Conservation (phyloP, 2,797 vertebrate species). For the Vultur gryphus region DNA sequence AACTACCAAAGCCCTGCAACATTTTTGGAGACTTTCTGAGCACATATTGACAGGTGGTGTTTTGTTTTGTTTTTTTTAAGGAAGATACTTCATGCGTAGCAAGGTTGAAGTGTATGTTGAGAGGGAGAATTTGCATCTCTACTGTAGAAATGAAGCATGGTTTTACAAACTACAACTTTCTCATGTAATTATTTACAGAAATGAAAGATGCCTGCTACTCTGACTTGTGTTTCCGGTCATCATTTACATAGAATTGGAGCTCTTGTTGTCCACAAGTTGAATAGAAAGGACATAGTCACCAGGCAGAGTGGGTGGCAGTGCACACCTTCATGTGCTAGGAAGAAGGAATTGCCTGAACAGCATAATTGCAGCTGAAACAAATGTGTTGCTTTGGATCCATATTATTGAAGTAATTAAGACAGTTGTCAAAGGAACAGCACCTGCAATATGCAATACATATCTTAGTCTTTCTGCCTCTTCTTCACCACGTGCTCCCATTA, state of each 20-base stretch:
- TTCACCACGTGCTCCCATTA: background rate
- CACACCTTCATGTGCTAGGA: background rate
- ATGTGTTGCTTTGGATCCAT: background rate
- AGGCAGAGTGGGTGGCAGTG: background rate
- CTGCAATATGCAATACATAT: background rate
- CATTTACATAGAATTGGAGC: background rate
- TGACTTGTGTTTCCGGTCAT: background rate
- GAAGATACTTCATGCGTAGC: background rate
- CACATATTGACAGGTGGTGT: background rate
- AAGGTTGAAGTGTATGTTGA: background rate
- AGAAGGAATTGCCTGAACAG: background rate
- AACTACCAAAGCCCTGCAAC: background rate
- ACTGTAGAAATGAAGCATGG: background rate
- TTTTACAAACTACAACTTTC: background rate
- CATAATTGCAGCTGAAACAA: background rate
- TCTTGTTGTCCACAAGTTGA: background rate
- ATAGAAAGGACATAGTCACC: background rate
- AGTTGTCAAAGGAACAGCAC: background rate
- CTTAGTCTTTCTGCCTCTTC: background rate
- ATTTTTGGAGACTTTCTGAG: background rate
- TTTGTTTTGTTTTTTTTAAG: background rate
- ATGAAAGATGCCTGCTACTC: background rate
- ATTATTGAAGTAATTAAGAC: background rate
- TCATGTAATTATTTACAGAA: background rate
- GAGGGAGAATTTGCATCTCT: background rate